A percentile compares a stretch with the other conserved stretches of the same genome.
Evolutionary conservation across 2,888 invertebrate species (phyloP).

Genomic region (Omphaloscelis lunosa): DNA sequence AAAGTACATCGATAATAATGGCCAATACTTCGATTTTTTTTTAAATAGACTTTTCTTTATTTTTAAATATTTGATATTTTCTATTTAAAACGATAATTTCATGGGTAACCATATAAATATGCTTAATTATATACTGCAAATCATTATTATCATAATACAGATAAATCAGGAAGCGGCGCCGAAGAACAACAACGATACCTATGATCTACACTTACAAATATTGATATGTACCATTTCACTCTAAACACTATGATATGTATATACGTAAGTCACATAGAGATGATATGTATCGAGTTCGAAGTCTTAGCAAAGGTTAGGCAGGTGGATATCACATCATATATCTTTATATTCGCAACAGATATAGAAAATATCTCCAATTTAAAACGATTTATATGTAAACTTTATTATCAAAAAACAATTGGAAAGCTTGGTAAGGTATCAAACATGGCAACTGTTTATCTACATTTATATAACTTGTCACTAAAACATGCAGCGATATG

Average conservation of each 20-base stretch:
- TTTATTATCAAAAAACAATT: slow-evolving; percentile 65
- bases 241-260: slow-evolving; percentile 73
- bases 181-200: slow-evolving; percentile 88
- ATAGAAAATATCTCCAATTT: slow-evolving; percentile 59
- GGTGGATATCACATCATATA: slow-evolving; percentile 70
- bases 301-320: slow-evolving; percentile 73
- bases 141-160: slow-evolving; percentile 22
- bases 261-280: slow-evolving; percentile 75
- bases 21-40: neutral
- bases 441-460: slow-evolving; percentile 64
- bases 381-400: slow-evolving; percentile 52
- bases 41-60: neutral
- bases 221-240: slow-evolving; percentile 75
- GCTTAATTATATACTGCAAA: neutral
- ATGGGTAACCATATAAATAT: neutral
- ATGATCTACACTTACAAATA: slow-evolving; percentile 82
- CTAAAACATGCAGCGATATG: slow-evolving; percentile 36
- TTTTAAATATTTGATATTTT: no score
- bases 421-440: slow-evolving; percentile 60
- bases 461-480: slow-evolving; percentile 34
- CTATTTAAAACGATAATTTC: neutral
- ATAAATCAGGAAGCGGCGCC: slow-evolving; percentile 78
- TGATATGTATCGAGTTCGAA: slow-evolving; percentile 79
- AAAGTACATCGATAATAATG: neutral
- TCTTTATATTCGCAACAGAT: slow-evolving; percentile 65